phyloP scores from a whole-genome alignment of 2,888 invertebrate genomes.

The Agriopis aurantiaria region DNA sequence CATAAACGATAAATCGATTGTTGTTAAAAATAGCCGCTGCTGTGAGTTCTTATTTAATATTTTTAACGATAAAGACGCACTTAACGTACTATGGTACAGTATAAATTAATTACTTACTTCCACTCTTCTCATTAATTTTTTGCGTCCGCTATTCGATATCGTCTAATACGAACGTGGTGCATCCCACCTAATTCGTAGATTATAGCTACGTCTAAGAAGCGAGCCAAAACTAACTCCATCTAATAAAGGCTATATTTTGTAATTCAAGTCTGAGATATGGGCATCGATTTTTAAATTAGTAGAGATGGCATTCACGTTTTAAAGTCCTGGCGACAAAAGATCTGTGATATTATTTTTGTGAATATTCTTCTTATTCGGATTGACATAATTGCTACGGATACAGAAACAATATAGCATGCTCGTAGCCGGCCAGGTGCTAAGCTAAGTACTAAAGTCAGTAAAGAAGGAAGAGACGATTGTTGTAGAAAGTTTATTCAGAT shows the following conservation, averaged over 20 bases:
- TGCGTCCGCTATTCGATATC: background rate
- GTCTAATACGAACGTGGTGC: background rate
- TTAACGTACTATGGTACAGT: background rate
- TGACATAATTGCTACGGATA: too few relatives aligned
- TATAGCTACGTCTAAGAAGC: too few relatives aligned
- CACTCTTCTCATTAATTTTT: slow-evolving; percentile 7
- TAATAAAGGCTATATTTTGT: background rate
- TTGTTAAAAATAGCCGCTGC: slow-evolving; percentile 25
- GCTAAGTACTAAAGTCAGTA: background rate
- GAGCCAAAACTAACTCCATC: too few relatives aligned
- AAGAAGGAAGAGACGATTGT: background rate
- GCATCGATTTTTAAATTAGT: background rate
- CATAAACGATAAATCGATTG: slow-evolving; percentile 42
- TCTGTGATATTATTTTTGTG: too few relatives aligned
- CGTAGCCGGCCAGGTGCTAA: too few relatives aligned
- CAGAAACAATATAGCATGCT: too few relatives aligned
- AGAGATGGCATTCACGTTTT: background rate
- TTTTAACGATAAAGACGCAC: slow-evolving; percentile 24
- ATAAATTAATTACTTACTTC: slow-evolving; percentile 23
- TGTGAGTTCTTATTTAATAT: slow-evolving; percentile 22
- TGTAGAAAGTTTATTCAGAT: background rate
- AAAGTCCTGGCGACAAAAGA: too few relatives aligned
- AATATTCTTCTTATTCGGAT: too few relatives aligned
- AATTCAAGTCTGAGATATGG: background rate
- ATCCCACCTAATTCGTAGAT: background rate